Base-by-base conservation (phyloP, 2,888 invertebrate species). In the Corbicula japonica region DNA sequence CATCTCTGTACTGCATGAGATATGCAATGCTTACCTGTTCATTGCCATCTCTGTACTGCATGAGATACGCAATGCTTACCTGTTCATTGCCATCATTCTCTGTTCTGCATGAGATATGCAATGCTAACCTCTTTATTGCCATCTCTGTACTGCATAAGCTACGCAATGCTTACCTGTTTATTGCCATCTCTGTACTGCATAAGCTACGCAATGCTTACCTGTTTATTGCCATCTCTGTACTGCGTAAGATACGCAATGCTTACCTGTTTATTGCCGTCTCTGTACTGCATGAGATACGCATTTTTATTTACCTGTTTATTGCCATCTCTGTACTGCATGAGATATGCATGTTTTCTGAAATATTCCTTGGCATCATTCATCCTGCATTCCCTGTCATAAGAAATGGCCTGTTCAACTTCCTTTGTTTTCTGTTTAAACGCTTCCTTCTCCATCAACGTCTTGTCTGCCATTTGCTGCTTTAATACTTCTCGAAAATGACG, bases 381-480 rank as follows among this genome's bases (percentile, higher is more conserved):
- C 44, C 84, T 65, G 84, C 90, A 89, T 21, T 89, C 80, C 21
- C 81, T 76, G 73, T 92, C 92, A 41, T 89, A 88, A 15, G 86
- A 86, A 26, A 91, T 86, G 1, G 92, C 91, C 46, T 73, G 80
- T 34, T 89, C 87, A 50, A 91, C 91, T 71, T 92, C 92, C 52
- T 80, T 66, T 21, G 88, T 79, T 72, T 89, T 91, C 21, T 87
- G 83, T 44, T 80, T 70, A 34, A 88, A 73, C 21, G 80, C 75
- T 18, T 80, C 77, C 44, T 70, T 81, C 30, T 84, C 84, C 56
- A 74, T 75, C 6, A 41, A 34, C 46, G 89, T 89, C 65, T 80
- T 76, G 73, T 92, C 92, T 5, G 86, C 62, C 92, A 92, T 92
- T 82, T 92, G 92, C 63, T 92, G 90, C 69, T 92, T 92, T 32